Percentiles rank a stretch among this genome's conserved stretches.
These are phyloP conservation scores for Philereme vetulata DNA, from an alignment of 2,888 invertebrate species.

Conservation along the genomic window DNA sequence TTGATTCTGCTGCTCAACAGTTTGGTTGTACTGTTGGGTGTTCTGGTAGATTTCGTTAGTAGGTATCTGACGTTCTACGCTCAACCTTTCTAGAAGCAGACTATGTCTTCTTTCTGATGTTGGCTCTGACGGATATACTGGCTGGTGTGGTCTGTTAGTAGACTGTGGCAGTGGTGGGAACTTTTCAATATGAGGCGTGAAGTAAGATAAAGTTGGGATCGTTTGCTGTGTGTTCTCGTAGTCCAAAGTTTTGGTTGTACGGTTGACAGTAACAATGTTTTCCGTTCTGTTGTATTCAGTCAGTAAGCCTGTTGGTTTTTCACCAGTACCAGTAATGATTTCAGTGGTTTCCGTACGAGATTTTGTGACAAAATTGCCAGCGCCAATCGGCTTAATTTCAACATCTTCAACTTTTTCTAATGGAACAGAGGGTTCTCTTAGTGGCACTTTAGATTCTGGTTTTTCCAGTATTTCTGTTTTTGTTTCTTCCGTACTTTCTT, in stretches of 20 bases:
- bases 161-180: conserved; percentile 62
- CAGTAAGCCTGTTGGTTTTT: conserved; percentile 58
- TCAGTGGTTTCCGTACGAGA: conserved; percentile 70
- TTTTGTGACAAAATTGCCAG: conserved; percentile 66
- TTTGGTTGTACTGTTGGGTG: conserved; percentile 58
- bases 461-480: conserved; percentile 36
- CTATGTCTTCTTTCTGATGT: conserved; percentile 74
- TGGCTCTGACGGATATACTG: conserved; percentile 61
- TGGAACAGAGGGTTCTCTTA: conserved; percentile 72
- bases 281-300: conserved; percentile 75
- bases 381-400: conserved; percentile 76
- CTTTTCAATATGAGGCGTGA: conserved; percentile 65
- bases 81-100: conserved; percentile 71
- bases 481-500: conserved; percentile 40
- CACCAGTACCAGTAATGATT: conserved; percentile 64
- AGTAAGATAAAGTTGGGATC: conserved; percentile 69
- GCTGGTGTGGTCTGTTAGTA: conserved; percentile 59
- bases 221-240: conserved; percentile 69
- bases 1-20: conserved; percentile 62
- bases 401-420: conserved; percentile 76
- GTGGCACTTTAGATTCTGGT: conserved; percentile 53
- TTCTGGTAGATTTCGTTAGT: conserved; percentile 66
- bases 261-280: conserved; percentile 75
- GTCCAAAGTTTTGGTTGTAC: conserved; percentile 74
- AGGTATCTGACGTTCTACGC: conserved; percentile 72